Evolutionary conservation across 2,888 invertebrate species (phyloP).

Genomic region (Eurytoma californica): DNA sequence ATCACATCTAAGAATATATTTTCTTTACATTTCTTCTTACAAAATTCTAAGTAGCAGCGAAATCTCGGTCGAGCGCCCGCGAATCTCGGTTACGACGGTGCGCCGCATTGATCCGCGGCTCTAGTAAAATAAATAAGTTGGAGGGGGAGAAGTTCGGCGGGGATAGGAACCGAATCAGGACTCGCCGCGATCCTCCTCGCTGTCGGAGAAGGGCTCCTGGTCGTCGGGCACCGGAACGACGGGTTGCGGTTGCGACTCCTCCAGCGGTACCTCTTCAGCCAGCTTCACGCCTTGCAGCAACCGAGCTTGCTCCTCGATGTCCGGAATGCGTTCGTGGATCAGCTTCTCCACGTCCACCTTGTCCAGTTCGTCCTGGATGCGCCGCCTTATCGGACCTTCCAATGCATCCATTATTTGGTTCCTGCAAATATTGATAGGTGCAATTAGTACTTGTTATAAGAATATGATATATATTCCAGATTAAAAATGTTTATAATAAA

Average conservation of each 20-base stretch:
- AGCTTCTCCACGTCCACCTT: constrained; percentile 85
- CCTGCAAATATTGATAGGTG: constrained; percentile 56
- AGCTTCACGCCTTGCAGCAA: constrained; percentile 61
- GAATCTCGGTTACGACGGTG: too few species aligned
- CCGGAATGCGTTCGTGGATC: constrained; percentile 83
- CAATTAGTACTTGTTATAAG: too few species aligned
- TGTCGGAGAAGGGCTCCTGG: constrained; percentile 69
- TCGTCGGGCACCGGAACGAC: constrained; percentile 62
- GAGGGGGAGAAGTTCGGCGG: not conserved
- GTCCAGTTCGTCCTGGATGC: constrained; percentile 85
- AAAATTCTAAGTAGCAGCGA: too few species aligned
- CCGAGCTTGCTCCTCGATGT: constrained; percentile 79
- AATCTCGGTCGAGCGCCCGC: too few species aligned
- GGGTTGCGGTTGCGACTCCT: constrained; percentile 56
- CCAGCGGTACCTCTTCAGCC: constrained; percentile 59
- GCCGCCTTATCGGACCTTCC: constrained; percentile 85
- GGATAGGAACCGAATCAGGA: not conserved
- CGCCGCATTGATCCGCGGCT: too few species aligned
- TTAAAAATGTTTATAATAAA: too few species aligned
- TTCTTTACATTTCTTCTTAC: too few species aligned
- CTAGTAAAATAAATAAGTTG: too few species aligned
- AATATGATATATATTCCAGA: too few species aligned
- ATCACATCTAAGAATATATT: too few species aligned
- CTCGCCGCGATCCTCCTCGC: constrained; percentile 71
- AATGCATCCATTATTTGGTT: constrained; percentile 92